Evolutionary conservation across 2,797 vertebrate species (phyloP), one percentile per base, ranked within the genome.

Genomic region (Meda fulgida): DNA sequence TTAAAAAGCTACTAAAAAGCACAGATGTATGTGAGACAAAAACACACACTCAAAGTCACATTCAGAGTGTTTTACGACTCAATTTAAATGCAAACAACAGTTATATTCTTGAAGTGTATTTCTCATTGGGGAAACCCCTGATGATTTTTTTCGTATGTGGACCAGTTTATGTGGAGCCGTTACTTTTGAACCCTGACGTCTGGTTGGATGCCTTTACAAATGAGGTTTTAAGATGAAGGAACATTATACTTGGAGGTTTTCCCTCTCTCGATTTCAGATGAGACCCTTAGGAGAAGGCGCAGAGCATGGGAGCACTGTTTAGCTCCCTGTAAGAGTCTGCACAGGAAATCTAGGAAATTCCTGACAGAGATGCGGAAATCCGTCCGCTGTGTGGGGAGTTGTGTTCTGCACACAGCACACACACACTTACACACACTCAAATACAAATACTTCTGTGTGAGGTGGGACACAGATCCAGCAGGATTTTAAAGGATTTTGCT

Each of bases 41-140:
- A 84, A 87, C 75, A 84, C 48, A 86, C 34, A 90, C 23, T 76
- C 81, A 91, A 80, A 92, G 88, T 90, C 84, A 66, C 85, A 91
- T 87, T 83, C 88, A 91, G 84, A 88, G 78, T 91, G 90, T 87
- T 93, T 93, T 89, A 93, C 87, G 86, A 87, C 87, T 83, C 78
- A 82, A 87, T 93, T 93, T 89, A 92, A 63, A 14, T 38, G 36
- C 16, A 69, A 7, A 66, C 69, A 55, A 53, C 78, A 66, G 76
- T 86, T 84, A 80, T 58, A 85, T 75, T 85, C 29, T 80, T 60
- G 46, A 81, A 65, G 53, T 51, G 60, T 78, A 55, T 76, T 87
- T 79, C 85, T 87, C 89, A 87, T 84, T 67, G 86, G 78, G 76
- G 80, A 83, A 51, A 76, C 70, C 83, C 87, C 86, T 63, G 51